These are phyloP conservation scores for Numenius phaeopus DNA, from an alignment of 2,797 vertebrate species.

Conservation along the genomic window DNA sequence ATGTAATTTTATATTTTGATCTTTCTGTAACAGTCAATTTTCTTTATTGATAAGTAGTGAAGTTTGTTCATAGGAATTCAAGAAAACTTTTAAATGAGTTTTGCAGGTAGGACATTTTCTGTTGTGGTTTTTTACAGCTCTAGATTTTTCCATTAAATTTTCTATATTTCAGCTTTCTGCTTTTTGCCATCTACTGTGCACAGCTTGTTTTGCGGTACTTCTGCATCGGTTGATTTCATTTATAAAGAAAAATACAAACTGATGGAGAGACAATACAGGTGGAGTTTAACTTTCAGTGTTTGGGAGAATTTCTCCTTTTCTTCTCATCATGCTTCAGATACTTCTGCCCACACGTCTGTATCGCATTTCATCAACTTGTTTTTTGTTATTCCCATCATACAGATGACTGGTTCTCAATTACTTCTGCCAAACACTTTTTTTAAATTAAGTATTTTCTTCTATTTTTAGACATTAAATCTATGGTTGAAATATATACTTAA, in stretches of 20 bases:
- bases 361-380: background rate
- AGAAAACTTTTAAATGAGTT: background rate
- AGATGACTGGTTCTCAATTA: background rate
- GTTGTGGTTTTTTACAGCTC: background rate
- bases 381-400: background rate
- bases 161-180: background rate
- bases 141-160: background rate
- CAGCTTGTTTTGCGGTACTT: background rate
- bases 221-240: background rate
- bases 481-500: background rate
- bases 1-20: background rate
- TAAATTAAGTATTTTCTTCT: background rate
- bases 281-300: background rate
- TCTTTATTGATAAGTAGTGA: background rate
- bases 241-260: background rate
- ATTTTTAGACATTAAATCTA: background rate
- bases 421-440: background rate
- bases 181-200: background rate
- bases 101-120: background rate
- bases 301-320: background rate
- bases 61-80: background rate
- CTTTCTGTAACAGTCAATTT: background rate
- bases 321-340: background rate
- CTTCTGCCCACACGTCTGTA: fast-evolving
- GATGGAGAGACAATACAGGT: background rate